Evolutionary conservation across 1,140 invertebrate species (phyloP).

Genomic region (Sipha flava): DNA sequence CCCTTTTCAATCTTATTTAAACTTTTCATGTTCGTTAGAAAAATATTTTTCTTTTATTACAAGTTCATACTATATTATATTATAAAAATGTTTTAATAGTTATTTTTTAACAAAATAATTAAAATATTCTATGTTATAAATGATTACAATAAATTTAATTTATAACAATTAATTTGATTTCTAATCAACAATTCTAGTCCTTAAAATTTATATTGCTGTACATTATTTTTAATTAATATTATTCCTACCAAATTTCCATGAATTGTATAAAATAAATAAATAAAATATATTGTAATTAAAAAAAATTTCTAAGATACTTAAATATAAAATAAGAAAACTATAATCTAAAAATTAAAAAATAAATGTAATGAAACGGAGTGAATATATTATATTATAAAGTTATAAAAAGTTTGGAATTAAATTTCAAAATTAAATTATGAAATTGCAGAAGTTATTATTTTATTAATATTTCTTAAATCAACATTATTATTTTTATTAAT

Average conservation of each 20-base stretch:
- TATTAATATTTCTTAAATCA: neutral
- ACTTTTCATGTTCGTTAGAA: neutral
- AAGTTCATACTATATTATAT: neutral
- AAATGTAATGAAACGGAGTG: constrained; percentile 6
- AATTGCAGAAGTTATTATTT: neutral
- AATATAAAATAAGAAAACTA: neutral
- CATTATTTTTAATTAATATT: neutral
- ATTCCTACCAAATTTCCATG: neutral
- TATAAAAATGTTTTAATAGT: neutral
- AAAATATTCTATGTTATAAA: too few relatives aligned
- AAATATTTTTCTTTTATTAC: neutral
- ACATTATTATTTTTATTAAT: too few relatives aligned
- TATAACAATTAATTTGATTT: too few relatives aligned
- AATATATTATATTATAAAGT: neutral
- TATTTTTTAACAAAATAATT: neutral
- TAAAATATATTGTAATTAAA: too few relatives aligned
- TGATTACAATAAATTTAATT: too few relatives aligned
- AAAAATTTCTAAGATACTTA: too few relatives aligned
- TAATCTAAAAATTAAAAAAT: neutral
- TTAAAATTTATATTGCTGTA: neutral
- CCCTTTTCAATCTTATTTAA: too few relatives aligned
- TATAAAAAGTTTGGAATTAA: neutral
- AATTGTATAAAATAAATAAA: too few relatives aligned
- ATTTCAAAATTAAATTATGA: neutral
- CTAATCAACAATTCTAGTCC: neutral